Evolutionary conservation across 2,113 vertebrate genomes (phyloP).

Genomic region (Hemicordylus capensis): DNA sequence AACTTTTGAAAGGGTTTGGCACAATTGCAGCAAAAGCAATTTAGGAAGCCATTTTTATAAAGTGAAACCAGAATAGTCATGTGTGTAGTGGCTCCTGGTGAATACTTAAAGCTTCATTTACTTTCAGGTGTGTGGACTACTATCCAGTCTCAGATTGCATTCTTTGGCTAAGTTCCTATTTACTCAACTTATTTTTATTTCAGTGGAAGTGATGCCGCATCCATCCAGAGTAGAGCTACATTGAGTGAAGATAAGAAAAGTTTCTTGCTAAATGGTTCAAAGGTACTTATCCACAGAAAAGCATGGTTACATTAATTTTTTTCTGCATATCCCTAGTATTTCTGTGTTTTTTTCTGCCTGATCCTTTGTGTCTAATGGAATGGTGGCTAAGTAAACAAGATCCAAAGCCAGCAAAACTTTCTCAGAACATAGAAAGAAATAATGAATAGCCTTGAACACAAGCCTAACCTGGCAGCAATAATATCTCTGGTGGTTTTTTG

Average conservation of each 20-base stretch:
- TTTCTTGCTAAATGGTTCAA: conserved; percentile 89
- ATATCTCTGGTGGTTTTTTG: not conserved
- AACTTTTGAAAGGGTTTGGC: not conserved
- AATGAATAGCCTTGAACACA: not conserved
- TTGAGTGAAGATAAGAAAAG: conserved; percentile 87
- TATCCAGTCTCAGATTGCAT: not conserved
- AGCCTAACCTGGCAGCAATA: not conserved
- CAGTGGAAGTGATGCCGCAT: conserved; percentile 95
- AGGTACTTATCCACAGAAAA: conserved; percentile 77
- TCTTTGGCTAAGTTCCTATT: not conserved
- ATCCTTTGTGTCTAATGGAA: not conserved
- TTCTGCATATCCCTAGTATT: no score
- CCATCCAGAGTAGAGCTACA: conserved; percentile 87
- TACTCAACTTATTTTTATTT: conserved; percentile 21
- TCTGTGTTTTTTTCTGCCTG: not conserved
- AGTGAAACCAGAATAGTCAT: not conserved
- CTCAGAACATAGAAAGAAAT: not conserved
- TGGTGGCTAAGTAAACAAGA: not conserved
- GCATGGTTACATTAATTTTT: no score
- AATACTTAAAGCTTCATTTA: not conserved
- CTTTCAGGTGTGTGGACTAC: not conserved
- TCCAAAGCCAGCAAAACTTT: not conserved
- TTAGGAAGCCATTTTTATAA: not conserved
- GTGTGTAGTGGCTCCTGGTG: not conserved
- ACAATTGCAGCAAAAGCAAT: not conserved